phyloP scores from a whole-genome alignment of 2,797 vertebrate species.

The Taeniopygia guttata region DNA sequence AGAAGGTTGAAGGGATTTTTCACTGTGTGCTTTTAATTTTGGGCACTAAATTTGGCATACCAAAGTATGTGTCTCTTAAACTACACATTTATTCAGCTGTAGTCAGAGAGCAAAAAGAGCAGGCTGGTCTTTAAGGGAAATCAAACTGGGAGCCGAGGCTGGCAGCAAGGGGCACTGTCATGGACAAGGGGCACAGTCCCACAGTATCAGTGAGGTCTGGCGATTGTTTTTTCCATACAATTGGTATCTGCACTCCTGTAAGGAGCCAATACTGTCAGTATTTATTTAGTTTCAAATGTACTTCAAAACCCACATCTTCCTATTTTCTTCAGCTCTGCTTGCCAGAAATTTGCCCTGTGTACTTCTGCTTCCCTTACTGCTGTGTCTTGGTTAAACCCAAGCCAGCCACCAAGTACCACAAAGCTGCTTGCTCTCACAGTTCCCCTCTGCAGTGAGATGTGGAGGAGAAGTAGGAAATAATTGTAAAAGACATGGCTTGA shows the following conservation, averaged over 20 bases:
- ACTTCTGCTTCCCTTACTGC: conserved; percentile 18
- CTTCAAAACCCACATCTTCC: conserved; percentile 46
- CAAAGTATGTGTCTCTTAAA: neutral
- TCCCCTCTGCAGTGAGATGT: neutral
- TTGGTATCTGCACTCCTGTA: neutral
- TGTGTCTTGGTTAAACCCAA: neutral
- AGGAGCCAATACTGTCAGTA: neutral
- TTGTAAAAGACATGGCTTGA: neutral
- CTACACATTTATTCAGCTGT: neutral
- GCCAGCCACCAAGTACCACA: neutral
- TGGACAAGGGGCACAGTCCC: neutral
- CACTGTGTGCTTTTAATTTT: neutral
- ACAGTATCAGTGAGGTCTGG: neutral
- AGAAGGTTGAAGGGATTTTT: neutral
- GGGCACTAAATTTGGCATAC: neutral
- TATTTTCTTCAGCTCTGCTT: neutral
- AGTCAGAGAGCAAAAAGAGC: neutral
- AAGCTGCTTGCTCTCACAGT: neutral
- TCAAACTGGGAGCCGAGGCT: neutral
- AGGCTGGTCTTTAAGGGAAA: neutral
- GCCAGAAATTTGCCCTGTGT: neutral
- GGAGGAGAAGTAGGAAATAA: neutral
- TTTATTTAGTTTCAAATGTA: conserved; percentile 48
- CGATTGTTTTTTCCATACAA: neutral
- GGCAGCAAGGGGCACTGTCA: neutral